Percentiles rank a stretch among this genome's conserved stretches.
Evolutionary conservation across 2,113 vertebrate species (phyloP).

Genomic region (Gasterosteus aculeatus): DNA sequence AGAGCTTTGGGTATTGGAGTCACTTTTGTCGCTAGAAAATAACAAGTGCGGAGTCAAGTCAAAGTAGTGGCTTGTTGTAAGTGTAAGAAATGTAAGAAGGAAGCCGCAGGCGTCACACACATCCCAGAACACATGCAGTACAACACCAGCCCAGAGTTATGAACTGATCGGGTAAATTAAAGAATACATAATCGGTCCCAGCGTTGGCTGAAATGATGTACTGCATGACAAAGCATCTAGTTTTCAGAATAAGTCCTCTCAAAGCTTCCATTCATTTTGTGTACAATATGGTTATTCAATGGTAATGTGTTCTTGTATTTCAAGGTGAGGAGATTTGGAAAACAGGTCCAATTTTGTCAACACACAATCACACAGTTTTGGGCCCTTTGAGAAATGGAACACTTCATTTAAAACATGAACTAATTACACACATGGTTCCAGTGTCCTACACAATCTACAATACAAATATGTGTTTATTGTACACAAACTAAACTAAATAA

Average conservation of each 20-base stretch:
- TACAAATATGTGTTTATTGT: neutral
- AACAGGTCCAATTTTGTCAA: too few species aligned
- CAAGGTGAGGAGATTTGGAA: neutral
- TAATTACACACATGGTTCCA: neutral
- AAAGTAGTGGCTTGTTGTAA: neutral
- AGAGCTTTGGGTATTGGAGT: neutral
- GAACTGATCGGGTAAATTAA: slow-evolving; percentile 17
- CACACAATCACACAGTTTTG: neutral
- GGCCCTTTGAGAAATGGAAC: too few species aligned
- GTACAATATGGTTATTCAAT: neutral
- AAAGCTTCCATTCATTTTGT: neutral
- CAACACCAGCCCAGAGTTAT: slow-evolving; percentile 18
- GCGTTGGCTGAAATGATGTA: neutral
- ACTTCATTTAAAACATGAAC: too few species aligned
- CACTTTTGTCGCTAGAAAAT: neutral
- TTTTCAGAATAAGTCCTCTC: neutral
- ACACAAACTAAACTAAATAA: neutral
- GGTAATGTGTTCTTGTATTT: too few species aligned
- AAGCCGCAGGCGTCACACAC: slow-evolving; percentile 16
- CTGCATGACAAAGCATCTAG: neutral
- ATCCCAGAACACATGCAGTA: slow-evolving; percentile 5
- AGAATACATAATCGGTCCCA: neutral
- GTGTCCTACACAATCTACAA: neutral
- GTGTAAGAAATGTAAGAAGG: neutral
- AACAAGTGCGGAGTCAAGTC: neutral